Conservation (phyloP, 64 coral and sea anemone genomes). For the Pachyseris speciosa region DNA sequence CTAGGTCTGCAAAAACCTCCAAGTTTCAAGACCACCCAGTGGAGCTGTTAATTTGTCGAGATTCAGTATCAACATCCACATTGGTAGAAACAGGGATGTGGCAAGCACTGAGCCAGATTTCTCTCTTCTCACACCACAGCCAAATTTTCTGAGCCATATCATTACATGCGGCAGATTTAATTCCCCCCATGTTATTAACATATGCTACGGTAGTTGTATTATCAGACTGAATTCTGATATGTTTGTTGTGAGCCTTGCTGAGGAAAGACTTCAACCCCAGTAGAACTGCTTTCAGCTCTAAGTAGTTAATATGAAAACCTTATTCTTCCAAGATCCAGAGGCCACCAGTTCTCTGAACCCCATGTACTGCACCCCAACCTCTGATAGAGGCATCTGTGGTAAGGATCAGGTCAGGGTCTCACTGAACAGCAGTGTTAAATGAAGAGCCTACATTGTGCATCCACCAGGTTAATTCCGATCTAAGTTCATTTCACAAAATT, state of each 20-base stretch:
- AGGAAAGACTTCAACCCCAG: conserved; percentile 16
- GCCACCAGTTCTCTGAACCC: background rate
- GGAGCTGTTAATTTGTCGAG: background rate
- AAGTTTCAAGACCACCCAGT: background rate
- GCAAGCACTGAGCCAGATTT: conserved; percentile 31
- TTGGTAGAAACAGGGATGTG: background rate
- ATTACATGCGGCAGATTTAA: background rate
- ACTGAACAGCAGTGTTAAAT: background rate
- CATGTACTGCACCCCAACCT: background rate
- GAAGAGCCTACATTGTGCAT: background rate
- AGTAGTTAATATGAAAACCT: background rate
- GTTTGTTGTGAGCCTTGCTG: background rate
- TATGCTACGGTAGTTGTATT: conserved; percentile 24
- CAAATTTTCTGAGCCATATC: background rate
- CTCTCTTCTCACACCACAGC: background rate
- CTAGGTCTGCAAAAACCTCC: background rate
- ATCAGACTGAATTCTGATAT: conserved; percentile 21
- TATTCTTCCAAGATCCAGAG: conserved; percentile 5
- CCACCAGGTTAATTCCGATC: conserved; percentile 21
- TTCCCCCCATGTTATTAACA: conserved; percentile 10
- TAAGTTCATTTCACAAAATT: background rate
- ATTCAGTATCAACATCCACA: background rate
- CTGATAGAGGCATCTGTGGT: background rate
- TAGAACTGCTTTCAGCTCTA: conserved; percentile 57
- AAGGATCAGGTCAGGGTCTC: background rate